These are phyloP conservation scores for Brachionus paranguensis DNA, from an alignment of 1,140 invertebrate species.

Conservation along the genomic window DNA sequence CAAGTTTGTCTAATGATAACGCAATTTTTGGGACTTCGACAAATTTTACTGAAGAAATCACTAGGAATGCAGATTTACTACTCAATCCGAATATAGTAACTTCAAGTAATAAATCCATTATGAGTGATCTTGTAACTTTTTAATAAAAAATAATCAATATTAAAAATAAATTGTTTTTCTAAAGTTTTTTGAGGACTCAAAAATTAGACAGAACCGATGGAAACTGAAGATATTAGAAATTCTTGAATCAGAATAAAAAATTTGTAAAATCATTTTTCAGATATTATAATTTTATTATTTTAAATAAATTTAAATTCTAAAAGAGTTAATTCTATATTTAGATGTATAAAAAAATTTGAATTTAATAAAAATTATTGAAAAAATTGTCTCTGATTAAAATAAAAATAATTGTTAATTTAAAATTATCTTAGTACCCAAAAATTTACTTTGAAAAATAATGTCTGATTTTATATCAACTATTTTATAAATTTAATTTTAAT, in stretches of 20 bases:
- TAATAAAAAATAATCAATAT: background rate
- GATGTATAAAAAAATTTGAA: too few relatives aligned
- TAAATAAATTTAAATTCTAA: background rate
- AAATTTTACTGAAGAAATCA: background rate
- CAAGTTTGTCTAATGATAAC: background rate
- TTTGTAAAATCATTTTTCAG: background rate
- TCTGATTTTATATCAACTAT: too few relatives aligned
- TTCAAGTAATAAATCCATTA: conserved; percentile 21
- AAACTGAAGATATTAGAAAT: background rate
- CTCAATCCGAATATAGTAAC: background rate
- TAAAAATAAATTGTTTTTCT: background rate
- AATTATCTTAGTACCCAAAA: too few relatives aligned
- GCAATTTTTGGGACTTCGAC: background rate
- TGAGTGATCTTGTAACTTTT: background rate
- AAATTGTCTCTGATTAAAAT: too few relatives aligned
- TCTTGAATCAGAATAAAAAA: background rate
- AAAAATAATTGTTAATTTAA: too few relatives aligned
- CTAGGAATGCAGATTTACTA: background rate
- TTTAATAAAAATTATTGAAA: too few relatives aligned
- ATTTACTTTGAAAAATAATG: too few relatives aligned
- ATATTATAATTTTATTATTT: background rate
- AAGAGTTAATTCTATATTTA: too few relatives aligned
- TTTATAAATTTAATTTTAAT: too few relatives aligned
- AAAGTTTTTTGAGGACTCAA: conserved; percentile 24
- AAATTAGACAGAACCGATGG: background rate